These are phyloP conservation scores for Enchytraeus crypticus DNA, from an alignment of 2,888 invertebrate genomes.

Conservation along the genomic window DNA sequence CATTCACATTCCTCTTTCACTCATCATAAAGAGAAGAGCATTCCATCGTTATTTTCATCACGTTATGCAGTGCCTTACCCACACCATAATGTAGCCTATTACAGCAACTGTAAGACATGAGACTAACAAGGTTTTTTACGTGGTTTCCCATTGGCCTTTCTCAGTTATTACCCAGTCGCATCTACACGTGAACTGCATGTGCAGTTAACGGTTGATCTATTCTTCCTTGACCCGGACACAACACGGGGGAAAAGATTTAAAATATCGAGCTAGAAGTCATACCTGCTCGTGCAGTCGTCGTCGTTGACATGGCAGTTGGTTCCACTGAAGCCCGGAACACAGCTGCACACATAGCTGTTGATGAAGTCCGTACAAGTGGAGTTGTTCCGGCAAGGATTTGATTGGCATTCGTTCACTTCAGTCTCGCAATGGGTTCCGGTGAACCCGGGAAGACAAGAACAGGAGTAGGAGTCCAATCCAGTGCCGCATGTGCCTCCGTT, in stretches of 20 bases:
- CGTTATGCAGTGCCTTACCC: no score
- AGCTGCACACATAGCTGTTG: slow-evolving; percentile 54
- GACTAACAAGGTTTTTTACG: no score
- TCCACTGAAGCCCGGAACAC: slow-evolving; percentile 42
- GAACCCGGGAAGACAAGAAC: slow-evolving; percentile 40
- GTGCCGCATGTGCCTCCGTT: slow-evolving; percentile 68
- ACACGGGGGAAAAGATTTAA: no score
- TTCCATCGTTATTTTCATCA: no score
- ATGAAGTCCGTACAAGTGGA: slow-evolving; percentile 89
- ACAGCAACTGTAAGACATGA: background rate
- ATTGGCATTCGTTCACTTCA: slow-evolving; percentile 50
- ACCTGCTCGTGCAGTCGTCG: slow-evolving; percentile 65
- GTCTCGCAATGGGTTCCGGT: slow-evolving; percentile 39
- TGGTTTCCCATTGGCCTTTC: no score
- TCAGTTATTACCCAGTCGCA: no score
- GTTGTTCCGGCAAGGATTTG: slow-evolving; percentile 83
- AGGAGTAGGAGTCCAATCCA: slow-evolving; percentile 35
- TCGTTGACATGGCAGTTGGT: slow-evolving; percentile 87
- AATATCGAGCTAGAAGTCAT: no score
- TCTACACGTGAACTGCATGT: no score
- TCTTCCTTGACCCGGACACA: no score
- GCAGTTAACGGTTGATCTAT: no score
- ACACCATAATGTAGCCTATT: background rate
- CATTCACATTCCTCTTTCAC: no score
- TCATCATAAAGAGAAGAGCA: no score